These are phyloP conservation scores for Prionailurus bengalensis DNA, from an alignment of 2,113 vertebrate genomes.

Conservation along the genomic window DNA sequence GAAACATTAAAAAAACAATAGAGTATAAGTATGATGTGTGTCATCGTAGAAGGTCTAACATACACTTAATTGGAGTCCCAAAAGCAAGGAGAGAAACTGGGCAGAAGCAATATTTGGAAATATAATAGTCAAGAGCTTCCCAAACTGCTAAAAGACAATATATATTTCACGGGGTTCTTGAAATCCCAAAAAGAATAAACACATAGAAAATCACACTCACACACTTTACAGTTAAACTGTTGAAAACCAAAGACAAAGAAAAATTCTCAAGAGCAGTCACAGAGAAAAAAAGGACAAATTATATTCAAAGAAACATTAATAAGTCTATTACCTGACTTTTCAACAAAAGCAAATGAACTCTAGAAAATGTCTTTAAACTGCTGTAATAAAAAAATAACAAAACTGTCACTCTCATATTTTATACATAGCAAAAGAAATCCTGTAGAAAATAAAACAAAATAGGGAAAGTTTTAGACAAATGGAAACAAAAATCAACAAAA, in stretches of 20 bases:
- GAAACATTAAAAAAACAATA: neutral
- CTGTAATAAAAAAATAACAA: neutral
- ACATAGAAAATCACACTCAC: neutral
- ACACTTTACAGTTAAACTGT: neutral
- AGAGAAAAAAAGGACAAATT: neutral
- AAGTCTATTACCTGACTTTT: neutral
- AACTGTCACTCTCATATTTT: neutral
- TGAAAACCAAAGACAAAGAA: conserved; percentile 8
- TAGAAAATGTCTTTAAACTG: conserved; percentile 12
- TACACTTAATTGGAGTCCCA: neutral
- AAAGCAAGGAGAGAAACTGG: neutral
- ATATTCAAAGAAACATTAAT: neutral
- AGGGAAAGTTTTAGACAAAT: conserved; percentile 21
- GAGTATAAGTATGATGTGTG: no score
- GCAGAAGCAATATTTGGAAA: neutral
- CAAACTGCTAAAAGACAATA: neutral
- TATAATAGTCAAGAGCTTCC: neutral
- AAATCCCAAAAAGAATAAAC: neutral
- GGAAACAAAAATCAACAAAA: conserved; percentile 43
- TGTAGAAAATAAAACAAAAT: conserved; percentile 7
- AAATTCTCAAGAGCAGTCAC: neutral
- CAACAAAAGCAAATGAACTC: neutral
- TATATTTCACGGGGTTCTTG: no score
- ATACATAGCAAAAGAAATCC: neutral
- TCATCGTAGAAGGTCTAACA: neutral